These are phyloP conservation scores for Acanthisitta chloris DNA, from an alignment of 2,113 vertebrate genomes.

Conservation along the genomic window DNA sequence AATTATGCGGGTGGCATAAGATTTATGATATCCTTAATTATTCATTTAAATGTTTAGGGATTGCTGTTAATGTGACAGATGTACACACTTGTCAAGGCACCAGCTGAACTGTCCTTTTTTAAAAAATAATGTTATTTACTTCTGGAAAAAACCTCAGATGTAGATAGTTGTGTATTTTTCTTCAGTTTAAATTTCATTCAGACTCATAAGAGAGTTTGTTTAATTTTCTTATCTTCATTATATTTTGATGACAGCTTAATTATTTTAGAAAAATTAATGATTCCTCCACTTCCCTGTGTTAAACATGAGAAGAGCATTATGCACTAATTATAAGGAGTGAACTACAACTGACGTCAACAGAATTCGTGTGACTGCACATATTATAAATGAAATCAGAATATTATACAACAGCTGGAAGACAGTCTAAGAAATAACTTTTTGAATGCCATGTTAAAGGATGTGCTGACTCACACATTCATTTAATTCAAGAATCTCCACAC, in stretches of 20 bases:
- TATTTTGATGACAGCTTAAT: constrained; percentile 26
- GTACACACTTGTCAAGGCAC: neutral
- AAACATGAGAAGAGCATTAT: neutral
- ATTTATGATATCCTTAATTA: neutral
- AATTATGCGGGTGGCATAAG: neutral
- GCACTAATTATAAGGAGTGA: constrained; percentile 26
- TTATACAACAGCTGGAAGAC: constrained; percentile 32
- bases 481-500: constrained; percentile 7
- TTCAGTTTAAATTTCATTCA: neutral
- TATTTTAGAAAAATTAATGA: constrained; percentile 26
- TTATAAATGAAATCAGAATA: constrained; percentile 27
- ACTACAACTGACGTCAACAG: constrained; percentile 25
- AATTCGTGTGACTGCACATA: constrained; percentile 19
- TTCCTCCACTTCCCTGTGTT: neutral
- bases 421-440: constrained; percentile 32
- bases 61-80: neutral
- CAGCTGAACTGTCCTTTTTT: neutral
- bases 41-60: neutral
- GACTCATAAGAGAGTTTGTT: neutral
- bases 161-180: neutral
- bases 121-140: neutral
- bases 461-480: constrained; percentile 19
- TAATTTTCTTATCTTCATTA: constrained; percentile 32
- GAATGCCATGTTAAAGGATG: neutral
- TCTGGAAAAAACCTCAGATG: neutral